Evolutionary conservation across 2,113 vertebrate genomes (phyloP), one percentile per base, ranked within the genome.

Genomic region (Psilopsiagon aymara): DNA sequence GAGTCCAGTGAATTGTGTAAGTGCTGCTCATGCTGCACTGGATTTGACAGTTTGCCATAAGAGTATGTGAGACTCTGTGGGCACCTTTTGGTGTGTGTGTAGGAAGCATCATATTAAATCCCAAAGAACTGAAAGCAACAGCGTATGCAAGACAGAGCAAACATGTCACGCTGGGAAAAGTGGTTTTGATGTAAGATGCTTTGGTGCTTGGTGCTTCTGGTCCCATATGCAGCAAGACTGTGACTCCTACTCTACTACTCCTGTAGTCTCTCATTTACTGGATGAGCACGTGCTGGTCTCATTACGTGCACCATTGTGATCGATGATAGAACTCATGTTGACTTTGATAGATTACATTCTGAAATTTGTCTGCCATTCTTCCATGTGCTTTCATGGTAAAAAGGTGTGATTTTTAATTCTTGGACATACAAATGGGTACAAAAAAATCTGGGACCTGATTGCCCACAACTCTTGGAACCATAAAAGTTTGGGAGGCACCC

Each of bases 1-100:
- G 57, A 46, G 47, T 69, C n/a, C 29, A 35, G 0, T 7, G 0
- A 0, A 7, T 35, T 66, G 17, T 51, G 53, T 18, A 43, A 49
- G 49, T 83, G 81, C 68, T 88, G 25, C 31, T 11, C 2, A 5
- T 41, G n/a, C 52, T 46, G 64, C 17, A 8, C 23, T 55, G 66
- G 57, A 24, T 64, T 80, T 60, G 9, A 7, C 41, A 49, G 13
- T 41, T 57, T 57, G 24, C 33, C 2, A 1, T 81, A 47, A 66
- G 41, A 28, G 46, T 51, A 39, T 57, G 17, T 64, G 33, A 69
- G 62, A 46, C 11, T 29, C 35, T 5, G 8, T 2, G 1, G 41
- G 20, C 11, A 10, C 0, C 0, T 44, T 69, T 71, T 84, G 46
- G 14, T 91, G n/a, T 10, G n/a, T 6, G 12, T 28, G 20, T 28